Base-by-base conservation (phyloP, 2,113 vertebrate genomes). In the Varanus komodoensis region DNA sequence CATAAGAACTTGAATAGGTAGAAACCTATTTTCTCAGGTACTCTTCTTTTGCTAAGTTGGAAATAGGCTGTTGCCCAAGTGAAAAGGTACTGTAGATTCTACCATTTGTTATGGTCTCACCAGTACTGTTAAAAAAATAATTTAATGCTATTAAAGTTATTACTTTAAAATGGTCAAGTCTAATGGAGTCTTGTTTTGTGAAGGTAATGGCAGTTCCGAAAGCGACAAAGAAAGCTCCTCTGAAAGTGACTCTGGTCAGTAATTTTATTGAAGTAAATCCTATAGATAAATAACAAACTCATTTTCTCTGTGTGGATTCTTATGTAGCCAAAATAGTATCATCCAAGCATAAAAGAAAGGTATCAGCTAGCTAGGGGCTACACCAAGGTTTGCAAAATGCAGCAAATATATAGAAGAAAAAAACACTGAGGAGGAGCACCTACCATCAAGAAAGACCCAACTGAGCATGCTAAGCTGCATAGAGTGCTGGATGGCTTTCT, bases 231-330 rank as follows among this genome's bases (percentile, higher is more conserved):
- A 92, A 75, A 89, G 82, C 11, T 68, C 48, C 73, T 92, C 91
- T n/a, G 94, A 93, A 87, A 92, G 87, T 3, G 88, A 91, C 27
- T 91, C 89, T 44, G 90, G 93, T 93, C 64, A 95, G 91, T 93
- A 34, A 79, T 84, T 52, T 8, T 77, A 6, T 84, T 84, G 48
- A 19, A 71, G 1, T 23, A 44, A 69, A 27, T 71, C 0, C 71
- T 89, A 21, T 9, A 52, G 44, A 82, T 73, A 19, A 77, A 57
- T n/a, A 38, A 27, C 44, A 38, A 52, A 74, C 25, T 83, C 34
- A 27, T 67, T 67, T 67, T 67, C 57, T 83, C 32, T 67, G 23
- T 27, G 64, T 48, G 12, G 12, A 32, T 29, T 19, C 12, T 69
- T 69, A 81, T 32, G 17, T 23, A 68, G 21, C 34, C 34, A 27